These are phyloP conservation scores for Aurelia sp. DNA, from an alignment of 30 jellyfish, hydroid and myxozoan species.

Conservation along the genomic window DNA sequence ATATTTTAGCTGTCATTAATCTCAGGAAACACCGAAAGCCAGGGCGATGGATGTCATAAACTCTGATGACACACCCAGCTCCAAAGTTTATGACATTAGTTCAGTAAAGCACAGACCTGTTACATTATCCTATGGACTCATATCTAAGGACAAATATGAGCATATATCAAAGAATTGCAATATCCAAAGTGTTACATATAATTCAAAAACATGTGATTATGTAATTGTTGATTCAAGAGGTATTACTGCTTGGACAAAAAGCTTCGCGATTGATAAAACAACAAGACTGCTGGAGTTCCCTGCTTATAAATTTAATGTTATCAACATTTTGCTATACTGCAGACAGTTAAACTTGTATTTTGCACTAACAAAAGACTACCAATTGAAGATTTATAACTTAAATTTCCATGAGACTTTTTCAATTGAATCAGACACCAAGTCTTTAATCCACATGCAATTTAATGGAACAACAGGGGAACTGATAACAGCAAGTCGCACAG, in stretches of 20 bases:
- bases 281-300: conserved; percentile 63
- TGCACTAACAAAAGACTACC: conserved; percentile 81
- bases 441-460: conserved; percentile 56
- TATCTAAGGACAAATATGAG: conserved; percentile 41
- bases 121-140: conserved; percentile 57
- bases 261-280: conserved; percentile 41
- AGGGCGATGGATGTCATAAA: background rate
- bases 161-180: conserved; percentile 72
- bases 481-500: conserved; percentile 66
- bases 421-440: conserved; percentile 62
- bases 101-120: conserved; percentile 28
- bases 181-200: conserved; percentile 76
- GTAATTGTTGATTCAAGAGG: conserved; percentile 87
- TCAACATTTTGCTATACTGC: conserved; percentile 64
- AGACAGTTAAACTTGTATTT: conserved; percentile 62
- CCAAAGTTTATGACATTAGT: background rate
- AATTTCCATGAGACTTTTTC: conserved; percentile 82
- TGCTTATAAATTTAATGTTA: conserved; percentile 72
- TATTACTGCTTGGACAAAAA: conserved; percentile 72
- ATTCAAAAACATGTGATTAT: conserved; percentile 78
- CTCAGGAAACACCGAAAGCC: background rate
- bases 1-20: no score
- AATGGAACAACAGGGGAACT: conserved; percentile 65
- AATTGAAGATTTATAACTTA: conserved; percentile 65
- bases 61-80: no score